Evolutionary conservation across 2,797 vertebrate genomes (phyloP).

Genomic region (Rousettus madagascariensis): DNA sequence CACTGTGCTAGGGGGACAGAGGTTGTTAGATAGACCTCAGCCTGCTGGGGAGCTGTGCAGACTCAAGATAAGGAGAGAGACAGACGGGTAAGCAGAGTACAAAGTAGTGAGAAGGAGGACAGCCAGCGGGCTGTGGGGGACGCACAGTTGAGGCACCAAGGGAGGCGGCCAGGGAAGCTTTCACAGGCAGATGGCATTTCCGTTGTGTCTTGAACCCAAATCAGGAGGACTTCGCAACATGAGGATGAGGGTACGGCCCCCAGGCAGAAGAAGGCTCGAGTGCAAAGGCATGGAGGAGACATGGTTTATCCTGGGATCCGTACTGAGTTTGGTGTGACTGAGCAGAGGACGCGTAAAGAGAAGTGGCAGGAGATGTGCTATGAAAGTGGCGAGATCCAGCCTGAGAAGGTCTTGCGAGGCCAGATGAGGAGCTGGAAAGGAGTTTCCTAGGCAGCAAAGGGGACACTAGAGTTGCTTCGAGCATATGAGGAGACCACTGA

Average conservation of each 20-base stretch:
- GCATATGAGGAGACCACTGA: background rate
- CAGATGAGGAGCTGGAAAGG: background rate
- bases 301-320: background rate
- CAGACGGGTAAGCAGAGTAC: accelerated
- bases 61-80: background rate
- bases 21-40: background rate
- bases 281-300: background rate
- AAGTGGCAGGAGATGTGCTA: background rate
- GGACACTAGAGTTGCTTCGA: background rate
- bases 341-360: background rate
- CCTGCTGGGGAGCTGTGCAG: background rate
- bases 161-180: background rate
- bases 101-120: accelerated
- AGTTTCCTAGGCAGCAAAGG: background rate
- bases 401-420: background rate
- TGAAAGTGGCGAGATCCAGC: no score
- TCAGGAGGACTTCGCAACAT: background rate
- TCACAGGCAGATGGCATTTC: background rate
- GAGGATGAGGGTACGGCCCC: background rate
- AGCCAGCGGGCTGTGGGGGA: background rate
- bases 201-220: background rate
- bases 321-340: background rate
- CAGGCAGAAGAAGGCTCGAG: background rate
- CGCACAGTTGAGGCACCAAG: accelerated
- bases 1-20: background rate